Percentiles rank a stretch among this genome's conserved stretches.
These are phyloP conservation scores for Mormyrus iriodes DNA, from an alignment of 2,113 vertebrate genomes.

Conservation along the genomic window DNA sequence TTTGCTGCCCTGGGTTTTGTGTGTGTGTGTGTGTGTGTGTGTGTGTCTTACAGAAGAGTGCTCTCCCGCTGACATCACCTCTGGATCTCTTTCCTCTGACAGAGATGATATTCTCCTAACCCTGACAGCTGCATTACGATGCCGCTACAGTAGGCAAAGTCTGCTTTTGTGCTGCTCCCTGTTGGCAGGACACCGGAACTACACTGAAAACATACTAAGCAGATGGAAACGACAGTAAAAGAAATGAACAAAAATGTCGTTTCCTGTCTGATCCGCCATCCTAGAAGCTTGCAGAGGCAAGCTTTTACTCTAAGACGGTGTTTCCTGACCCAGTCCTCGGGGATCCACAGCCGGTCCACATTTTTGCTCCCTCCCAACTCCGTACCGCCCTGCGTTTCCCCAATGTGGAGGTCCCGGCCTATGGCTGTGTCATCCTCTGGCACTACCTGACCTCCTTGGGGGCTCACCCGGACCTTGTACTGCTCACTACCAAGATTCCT, in stretches of 20 bases:
- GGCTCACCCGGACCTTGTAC: neutral
- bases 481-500: neutral
- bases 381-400: neutral
- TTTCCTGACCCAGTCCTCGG: neutral
- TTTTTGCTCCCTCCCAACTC: neutral
- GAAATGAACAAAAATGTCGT: neutral
- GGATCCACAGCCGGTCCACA: neutral
- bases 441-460: neutral
- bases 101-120: neutral
- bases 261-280: neutral
- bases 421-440: neutral
- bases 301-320: neutral
- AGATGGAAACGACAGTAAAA: neutral
- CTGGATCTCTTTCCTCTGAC: conserved; percentile 34
- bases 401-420: neutral
- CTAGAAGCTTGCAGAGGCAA: neutral
- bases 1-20: conserved; percentile 11
- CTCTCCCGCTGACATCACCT: conserved; percentile 35
- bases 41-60: neutral
- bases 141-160: neutral
- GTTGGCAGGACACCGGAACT: conserved; percentile 29
- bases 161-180: conserved; percentile 37
- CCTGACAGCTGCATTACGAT: neutral
- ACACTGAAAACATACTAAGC: conserved; percentile 7
- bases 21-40: neutral